phyloP scores from a whole-genome alignment of 2,797 vertebrate species.

The Artibeus jamaicensis region DNA sequence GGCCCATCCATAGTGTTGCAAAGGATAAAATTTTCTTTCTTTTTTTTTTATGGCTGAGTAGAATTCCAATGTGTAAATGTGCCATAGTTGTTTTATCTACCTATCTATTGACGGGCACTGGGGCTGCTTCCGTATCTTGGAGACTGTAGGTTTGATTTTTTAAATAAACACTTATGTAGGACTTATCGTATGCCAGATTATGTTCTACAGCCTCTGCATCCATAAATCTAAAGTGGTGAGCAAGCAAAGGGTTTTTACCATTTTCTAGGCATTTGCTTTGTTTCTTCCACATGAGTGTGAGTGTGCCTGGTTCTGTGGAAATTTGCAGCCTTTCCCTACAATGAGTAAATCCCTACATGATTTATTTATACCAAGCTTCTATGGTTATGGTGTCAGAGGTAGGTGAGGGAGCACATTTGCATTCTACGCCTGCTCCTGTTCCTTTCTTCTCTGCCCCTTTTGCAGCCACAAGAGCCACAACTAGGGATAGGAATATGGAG shows the following conservation, averaged over 20 bases:
- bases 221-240: neutral
- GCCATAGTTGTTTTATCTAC: neutral
- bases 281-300: rapidly evolving
- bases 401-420: neutral
- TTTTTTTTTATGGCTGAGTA: neutral
- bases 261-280: neutral
- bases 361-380: neutral
- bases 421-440: neutral
- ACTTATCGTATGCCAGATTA: neutral
- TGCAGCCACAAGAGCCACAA: neutral
- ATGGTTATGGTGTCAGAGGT: neutral
- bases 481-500: neutral
- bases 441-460: neutral
- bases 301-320: neutral
- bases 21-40: neutral
- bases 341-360: neutral
- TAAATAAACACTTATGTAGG: neutral
- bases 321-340: neutral
- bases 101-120: neutral
- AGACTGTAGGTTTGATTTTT: neutral
- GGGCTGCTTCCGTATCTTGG: neutral
- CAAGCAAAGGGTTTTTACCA: neutral
- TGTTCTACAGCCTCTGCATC: neutral
- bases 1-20: neutral
- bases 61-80: neutral